These are phyloP conservation scores for Jordanella pulchra DNA, from an alignment of 2,797 vertebrate species.

Conservation along the genomic window DNA sequence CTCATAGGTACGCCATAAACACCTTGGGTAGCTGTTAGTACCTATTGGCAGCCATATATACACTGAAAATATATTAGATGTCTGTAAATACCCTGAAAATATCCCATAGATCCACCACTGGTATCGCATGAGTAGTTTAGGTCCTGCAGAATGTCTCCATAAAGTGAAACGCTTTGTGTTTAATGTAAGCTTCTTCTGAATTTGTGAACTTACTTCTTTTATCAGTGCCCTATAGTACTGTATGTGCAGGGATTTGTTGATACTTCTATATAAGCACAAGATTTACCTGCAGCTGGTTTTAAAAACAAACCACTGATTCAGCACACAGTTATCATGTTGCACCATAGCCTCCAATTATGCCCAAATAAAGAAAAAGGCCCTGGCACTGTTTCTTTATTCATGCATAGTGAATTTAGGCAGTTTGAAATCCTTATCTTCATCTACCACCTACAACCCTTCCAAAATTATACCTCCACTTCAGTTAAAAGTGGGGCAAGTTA, in stretches of 20 bases:
- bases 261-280: background rate
- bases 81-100: background rate
- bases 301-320: constrained; percentile 8
- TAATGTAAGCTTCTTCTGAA: background rate
- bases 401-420: constrained; percentile 21
- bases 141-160: background rate
- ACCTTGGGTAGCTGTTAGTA: too few relatives aligned
- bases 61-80: background rate
- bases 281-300: constrained; percentile 1
- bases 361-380: background rate
- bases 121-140: background rate
- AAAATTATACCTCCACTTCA: constrained; percentile 40
- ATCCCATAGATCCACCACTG: background rate
- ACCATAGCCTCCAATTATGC: constrained; percentile 1
- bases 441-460: constrained; percentile 36
- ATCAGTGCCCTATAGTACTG: background rate
- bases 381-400: background rate
- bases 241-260: background rate
- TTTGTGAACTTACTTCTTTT: background rate
- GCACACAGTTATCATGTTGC: constrained; percentile 8
- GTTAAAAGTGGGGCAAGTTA: constrained; percentile 51
- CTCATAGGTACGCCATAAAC: too few relatives aligned
- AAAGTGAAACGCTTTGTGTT: background rate
- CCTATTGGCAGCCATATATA: too few relatives aligned
- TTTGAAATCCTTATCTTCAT: constrained; percentile 24